A percentile compares a stretch with the other conserved stretches of the same genome.
These are phyloP conservation scores for Xenotilapia flavipinnis DNA, from an alignment of 2,113 vertebrate species.

Conservation along the genomic window DNA sequence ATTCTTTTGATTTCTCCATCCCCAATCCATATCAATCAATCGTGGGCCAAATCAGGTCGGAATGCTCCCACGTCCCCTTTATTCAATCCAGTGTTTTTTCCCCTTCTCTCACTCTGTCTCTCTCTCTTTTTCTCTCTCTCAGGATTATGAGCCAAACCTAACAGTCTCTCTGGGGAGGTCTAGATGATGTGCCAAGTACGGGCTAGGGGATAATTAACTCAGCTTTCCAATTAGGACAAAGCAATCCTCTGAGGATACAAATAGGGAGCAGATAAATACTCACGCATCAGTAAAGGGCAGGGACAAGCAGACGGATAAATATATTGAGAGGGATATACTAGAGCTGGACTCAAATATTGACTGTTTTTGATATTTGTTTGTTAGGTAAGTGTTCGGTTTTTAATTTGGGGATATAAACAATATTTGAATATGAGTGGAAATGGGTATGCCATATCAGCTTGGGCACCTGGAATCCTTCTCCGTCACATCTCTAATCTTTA, in stretches of 20 bases:
- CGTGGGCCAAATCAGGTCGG: not conserved
- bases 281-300: not conserved
- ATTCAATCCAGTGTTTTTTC: not conserved
- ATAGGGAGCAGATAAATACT: slow-evolving; percentile 49
- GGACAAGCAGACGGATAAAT: slow-evolving; percentile 15
- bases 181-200: slow-evolving; percentile 59
- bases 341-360: not conserved
- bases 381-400: not conserved
- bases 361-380: not conserved
- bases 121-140: not conserved
- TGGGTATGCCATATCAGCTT: not conserved
- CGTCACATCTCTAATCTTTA: not conserved
- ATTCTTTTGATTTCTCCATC: slow-evolving; percentile 26
- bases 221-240: slow-evolving; percentile 67
- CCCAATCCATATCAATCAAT: slow-evolving; percentile 27
- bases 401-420: not conserved
- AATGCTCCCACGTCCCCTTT: not conserved
- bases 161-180: slow-evolving; percentile 49
- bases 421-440: not conserved
- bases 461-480: not conserved
- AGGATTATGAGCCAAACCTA: slow-evolving; percentile 38
- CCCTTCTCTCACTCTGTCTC: not conserved
- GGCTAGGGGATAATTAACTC: slow-evolving; percentile 68
- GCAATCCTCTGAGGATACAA: slow-evolving; percentile 49
- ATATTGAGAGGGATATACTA: slow-evolving; percentile 1